Conservation (phyloP, 1,140 invertebrate genomes). For the Heliconius hewitsoni region DNA sequence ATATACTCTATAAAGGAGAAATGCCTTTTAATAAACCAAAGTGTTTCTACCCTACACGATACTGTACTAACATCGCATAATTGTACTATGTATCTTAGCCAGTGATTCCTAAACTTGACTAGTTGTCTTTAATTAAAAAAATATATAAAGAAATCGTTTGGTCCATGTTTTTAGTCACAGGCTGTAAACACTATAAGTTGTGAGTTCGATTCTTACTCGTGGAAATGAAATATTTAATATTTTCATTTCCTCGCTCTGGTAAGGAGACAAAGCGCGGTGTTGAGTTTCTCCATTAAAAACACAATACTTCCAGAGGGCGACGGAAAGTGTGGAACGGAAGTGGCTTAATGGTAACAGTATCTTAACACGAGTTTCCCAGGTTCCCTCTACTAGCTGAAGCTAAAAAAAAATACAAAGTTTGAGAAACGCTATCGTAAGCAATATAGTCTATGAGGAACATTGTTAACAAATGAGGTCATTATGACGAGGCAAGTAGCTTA, state of each 20-base stretch:
- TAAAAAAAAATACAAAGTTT: background rate
- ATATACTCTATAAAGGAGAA: background rate
- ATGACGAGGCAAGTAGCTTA: background rate
- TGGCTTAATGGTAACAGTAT: too few species aligned
- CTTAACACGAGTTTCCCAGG: too few species aligned
- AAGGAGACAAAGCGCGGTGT: too few species aligned
- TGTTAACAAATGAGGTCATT: conserved; percentile 4
- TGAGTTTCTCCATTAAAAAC: too few species aligned
- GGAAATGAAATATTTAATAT: background rate
- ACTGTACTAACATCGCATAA: conserved; percentile 6
- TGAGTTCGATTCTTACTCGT: too few species aligned
- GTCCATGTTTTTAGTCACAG: too few species aligned
- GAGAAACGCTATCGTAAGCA: background rate
- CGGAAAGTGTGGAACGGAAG: too few species aligned
- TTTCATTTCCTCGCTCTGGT: background rate
- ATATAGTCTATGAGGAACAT: conserved; percentile 1
- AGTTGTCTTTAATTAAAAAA: too few species aligned
- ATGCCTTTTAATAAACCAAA: background rate
- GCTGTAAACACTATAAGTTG: too few species aligned
- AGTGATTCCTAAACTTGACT: background rate
- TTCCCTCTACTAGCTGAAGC: too few species aligned
- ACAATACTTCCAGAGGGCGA: too few species aligned
- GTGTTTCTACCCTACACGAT: background rate
- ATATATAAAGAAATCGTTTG: too few species aligned
- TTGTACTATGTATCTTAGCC: background rate